Base-by-base conservation (phyloP, 2,888 invertebrate genomes). In the Cremastinae sp. region DNA sequence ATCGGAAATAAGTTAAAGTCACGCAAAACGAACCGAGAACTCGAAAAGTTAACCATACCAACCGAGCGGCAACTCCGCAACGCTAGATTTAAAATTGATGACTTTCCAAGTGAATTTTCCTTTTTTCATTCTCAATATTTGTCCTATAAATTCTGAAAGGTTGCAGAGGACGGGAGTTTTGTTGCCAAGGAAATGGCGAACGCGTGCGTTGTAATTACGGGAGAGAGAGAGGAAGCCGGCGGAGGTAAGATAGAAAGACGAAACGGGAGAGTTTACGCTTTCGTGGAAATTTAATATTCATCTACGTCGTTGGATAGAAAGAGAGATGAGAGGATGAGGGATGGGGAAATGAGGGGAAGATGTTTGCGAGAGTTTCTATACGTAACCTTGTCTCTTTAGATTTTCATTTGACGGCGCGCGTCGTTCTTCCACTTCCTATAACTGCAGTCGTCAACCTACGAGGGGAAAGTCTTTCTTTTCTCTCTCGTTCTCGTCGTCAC, bases 281-380 rank as follows among this genome's bases (percentile, higher is more conserved):
- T 80, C 73, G 76, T 79, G 83, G 79, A 85, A 85, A 85, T 84
- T 85, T 85, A 84, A 85, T 84, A 86, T 85, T 84, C 65, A 70
- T 70, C 82, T 69, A 78, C 68, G 72, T 79, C 66, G 75, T 74
- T 70, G 68, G 65, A 70, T 68, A 76, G 61, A 37, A 51, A 49
- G 78, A 43, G n/a, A 37, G 41, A 41, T 14, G 53, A 22, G 39
- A 45, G 14, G 45, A 14, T 12, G 8, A 59, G 16, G 45, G 45
- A 12, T 7, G 22, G 22, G 43, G 16, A n/a, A 5, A 43, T n/a
- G 20, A 10, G 20, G 45, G 45, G 45, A 16, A 59, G 18, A 49
- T 37, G 35, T 18, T 16, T 45, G 62, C 53, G 45, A 58, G 45
- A 64, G 35, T 62, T 62, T 35, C 35, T 62, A 41, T 51, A 14